phyloP scores from a whole-genome alignment of 2,888 invertebrate genomes.

The Leucophora obtusa region DNA sequence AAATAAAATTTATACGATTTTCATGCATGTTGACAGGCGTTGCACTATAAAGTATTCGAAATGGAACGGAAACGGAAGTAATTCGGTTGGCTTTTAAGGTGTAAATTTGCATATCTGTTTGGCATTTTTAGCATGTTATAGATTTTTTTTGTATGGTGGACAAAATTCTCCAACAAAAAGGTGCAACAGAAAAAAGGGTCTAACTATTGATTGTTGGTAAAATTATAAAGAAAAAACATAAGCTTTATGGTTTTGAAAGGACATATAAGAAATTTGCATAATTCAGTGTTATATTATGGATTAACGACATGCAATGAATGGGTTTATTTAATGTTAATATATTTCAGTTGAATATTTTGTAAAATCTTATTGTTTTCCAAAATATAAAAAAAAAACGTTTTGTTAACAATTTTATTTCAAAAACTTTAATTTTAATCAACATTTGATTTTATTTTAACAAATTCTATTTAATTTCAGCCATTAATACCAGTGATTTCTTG shows the following conservation, averaged over 20 bases:
- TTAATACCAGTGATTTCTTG: slow-evolving; percentile 49
- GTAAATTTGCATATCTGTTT: slow-evolving; percentile 59
- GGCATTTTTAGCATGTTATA: background rate
- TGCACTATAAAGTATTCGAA: slow-evolving; percentile 62
- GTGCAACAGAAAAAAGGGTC: slow-evolving; percentile 18
- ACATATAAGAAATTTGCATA: slow-evolving; percentile 53
- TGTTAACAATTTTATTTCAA: slow-evolving; percentile 31
- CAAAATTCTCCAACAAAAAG: background rate
- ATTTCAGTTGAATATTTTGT: background rate
- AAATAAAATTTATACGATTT: slow-evolving; percentile 61
- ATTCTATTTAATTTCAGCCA: slow-evolving; percentile 47
- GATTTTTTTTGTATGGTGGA: background rate
- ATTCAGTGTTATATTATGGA: slow-evolving; percentile 46
- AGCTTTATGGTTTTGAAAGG: slow-evolving; percentile 35
- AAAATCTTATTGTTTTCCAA: slow-evolving; percentile 9
- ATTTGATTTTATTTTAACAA: background rate
- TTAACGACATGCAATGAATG: slow-evolving; percentile 50
- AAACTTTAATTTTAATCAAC: slow-evolving; percentile 17
- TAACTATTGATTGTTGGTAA: slow-evolving; percentile 43
- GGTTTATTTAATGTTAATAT: background rate
- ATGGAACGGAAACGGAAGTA: slow-evolving; percentile 64
- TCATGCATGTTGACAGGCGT: slow-evolving; percentile 65
- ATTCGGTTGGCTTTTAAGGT: slow-evolving; percentile 62
- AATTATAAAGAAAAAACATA: slow-evolving; percentile 44
- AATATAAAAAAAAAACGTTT: slow-evolving; percentile 11